Evolutionary conservation across 2,113 vertebrate genomes (phyloP).

Genomic region (Urocolius indicus): DNA sequence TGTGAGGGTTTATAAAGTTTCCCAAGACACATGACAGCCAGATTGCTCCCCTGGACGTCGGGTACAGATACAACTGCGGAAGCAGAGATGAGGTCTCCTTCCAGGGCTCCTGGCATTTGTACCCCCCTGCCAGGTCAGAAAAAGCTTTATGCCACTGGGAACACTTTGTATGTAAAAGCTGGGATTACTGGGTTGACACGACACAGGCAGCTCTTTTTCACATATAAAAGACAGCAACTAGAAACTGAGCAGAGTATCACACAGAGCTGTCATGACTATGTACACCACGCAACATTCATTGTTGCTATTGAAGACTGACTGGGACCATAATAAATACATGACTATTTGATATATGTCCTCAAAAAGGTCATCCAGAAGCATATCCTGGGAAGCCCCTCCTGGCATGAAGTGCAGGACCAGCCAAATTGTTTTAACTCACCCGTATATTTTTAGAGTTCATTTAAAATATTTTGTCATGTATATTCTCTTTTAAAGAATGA

Average conservation of each 20-base stretch:
- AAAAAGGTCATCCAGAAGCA: constrained; percentile 44
- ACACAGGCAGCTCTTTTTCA: constrained; percentile 17
- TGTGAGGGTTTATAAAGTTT: neutral
- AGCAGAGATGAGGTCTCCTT: neutral
- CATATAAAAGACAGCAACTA: constrained; percentile 29
- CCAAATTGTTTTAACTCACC: constrained; percentile 22
- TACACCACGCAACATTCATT: constrained; percentile 24
- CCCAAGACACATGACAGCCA: neutral
- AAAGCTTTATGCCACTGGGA: neutral
- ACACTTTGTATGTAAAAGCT: neutral
- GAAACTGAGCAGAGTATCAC: constrained; percentile 17
- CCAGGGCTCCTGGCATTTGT: neutral
- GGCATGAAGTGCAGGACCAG: neutral
- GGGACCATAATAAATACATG: constrained; percentile 41
- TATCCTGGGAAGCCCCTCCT: constrained; percentile 50
- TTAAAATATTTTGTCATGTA: constrained; percentile 62
- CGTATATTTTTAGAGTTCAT: constrained; percentile 66
- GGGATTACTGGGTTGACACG: neutral
- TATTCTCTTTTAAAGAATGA: constrained; percentile 66
- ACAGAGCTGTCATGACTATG: neutral
- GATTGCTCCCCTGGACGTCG: neutral
- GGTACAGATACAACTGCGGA: neutral
- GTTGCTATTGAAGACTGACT: constrained; percentile 13
- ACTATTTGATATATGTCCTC: constrained; percentile 43
- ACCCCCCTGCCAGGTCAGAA: neutral